Base-by-base conservation (phyloP, 1,140 invertebrate species). In the Drosophila prosaltans region DNA sequence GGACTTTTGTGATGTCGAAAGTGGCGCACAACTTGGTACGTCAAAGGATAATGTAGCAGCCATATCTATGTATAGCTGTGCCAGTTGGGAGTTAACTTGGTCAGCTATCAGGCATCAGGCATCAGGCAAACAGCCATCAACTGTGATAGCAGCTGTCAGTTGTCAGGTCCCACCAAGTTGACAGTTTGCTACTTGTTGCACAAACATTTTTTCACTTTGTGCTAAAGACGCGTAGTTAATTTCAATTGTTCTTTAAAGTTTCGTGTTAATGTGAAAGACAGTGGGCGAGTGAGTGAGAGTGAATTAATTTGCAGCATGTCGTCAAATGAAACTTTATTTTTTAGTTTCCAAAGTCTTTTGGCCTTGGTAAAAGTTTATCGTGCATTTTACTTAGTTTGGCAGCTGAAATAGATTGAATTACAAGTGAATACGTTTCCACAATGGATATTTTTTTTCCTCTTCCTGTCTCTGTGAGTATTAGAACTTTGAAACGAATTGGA, bases 151-250 rank as follows among this genome's bases (percentile, higher is more conserved):
- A 51, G 4, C 45, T 51, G 45, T 51, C 45, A 51, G 45, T 51
- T 51, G 28, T 54, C 70, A 59, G 72, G 43, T 74, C 6, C 32
- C 54, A 16, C 16, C 30, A 43, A 41, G 16, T 39, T 65, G 70
- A 26, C 57, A 45, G 65, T 67, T 68, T 69, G 70, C 81, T 69
- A 85, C 81, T 81, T 81, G 83, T 85, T 86, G 79, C 78, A 51
- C 45, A 36, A 36, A 51, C 45, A 51, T 51, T 51, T 51, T 51
- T 51, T 26, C 21, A 51, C 69, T 40, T 74, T 69, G 57, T 16
- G 40, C 65, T 66, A 67, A 73, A 79, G 59, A 59, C 79, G 78
- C 75, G 75, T 86, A 85, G 88, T 85, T 88, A 85, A 85, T 85
- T 79, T 77, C 58, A 82, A 72, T 81, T 86, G 79, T 76, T 78